Percentiles rank a stretch among this genome's conserved stretches.
phyloP scores from a whole-genome alignment of 2,888 invertebrate species.

The Spodoptera littoralis region DNA sequence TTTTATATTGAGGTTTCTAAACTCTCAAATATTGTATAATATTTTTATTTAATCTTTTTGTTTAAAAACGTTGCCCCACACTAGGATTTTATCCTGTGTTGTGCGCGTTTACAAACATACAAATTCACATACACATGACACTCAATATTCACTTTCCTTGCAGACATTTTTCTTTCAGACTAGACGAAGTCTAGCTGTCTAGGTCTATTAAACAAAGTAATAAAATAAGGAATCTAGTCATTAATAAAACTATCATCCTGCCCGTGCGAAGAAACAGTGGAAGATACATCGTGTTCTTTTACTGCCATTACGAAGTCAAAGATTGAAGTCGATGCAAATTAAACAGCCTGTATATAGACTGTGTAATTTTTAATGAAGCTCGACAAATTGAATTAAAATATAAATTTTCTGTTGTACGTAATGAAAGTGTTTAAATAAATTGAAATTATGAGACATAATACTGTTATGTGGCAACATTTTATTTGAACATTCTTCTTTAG shows the following conservation, averaged over 20 bases:
- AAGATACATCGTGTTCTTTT: constrained; percentile 15
- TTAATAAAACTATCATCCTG: not conserved
- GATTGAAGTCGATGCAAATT: constrained; percentile 32
- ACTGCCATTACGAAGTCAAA: constrained; percentile 10
- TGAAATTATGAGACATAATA: constrained; percentile 6
- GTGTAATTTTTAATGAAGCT: constrained; percentile 42
- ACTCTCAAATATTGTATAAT: too few species aligned
- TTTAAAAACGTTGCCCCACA: too few species aligned
- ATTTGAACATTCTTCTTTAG: not conserved
- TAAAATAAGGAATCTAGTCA: too few species aligned
- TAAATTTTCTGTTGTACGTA: constrained; percentile 24
- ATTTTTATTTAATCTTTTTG: too few species aligned
- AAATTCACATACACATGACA: too few species aligned
- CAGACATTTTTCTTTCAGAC: too few species aligned
- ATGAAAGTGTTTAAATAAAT: constrained; percentile 10
- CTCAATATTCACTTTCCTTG: too few species aligned
- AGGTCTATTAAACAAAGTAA: too few species aligned
- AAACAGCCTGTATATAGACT: constrained; percentile 11
- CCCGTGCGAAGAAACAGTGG: not conserved
- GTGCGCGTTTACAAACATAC: too few species aligned
- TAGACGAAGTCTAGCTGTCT: too few species aligned
- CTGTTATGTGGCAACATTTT: not conserved
- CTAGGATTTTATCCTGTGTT: too few species aligned
- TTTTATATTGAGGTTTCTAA: too few species aligned
- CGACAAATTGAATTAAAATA: constrained; percentile 33